Conservation (phyloP, 1,140 invertebrate species). For the Cydia fagiglandana region DNA sequence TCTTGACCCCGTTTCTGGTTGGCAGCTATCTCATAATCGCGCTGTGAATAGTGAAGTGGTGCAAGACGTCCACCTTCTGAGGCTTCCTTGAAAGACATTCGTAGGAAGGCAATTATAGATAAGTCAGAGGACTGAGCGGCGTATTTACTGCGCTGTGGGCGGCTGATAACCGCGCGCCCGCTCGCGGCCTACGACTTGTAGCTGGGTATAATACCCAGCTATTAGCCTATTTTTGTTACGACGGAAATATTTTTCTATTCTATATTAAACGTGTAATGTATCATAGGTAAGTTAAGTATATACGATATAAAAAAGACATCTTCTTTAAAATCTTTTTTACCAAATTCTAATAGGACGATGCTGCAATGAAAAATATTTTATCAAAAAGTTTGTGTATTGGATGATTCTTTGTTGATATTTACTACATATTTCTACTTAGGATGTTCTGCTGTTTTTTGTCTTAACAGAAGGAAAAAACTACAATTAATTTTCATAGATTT, state of each 20-base stretch:
- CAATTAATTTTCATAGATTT: too few species aligned
- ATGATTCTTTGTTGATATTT: too few species aligned
- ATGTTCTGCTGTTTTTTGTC: too few species aligned
- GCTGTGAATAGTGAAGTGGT: conserved; percentile 62
- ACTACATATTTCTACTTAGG: too few species aligned
- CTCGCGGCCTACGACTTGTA: conserved; percentile 26
- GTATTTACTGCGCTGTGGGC: conserved; percentile 69
- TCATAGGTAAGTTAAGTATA: too few species aligned
- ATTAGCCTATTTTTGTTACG: conserved; percentile 22
- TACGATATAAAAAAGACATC: too few species aligned
- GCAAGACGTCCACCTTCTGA: conserved; percentile 66
- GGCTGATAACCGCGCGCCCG: conserved; percentile 51
- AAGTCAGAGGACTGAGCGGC: conserved; percentile 69
- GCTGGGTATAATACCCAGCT: neutral
- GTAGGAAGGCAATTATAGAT: conserved; percentile 76
- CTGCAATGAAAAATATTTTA: too few species aligned
- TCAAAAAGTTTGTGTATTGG: too few species aligned
- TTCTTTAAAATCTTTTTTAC: too few species aligned
- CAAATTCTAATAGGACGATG: too few species aligned
- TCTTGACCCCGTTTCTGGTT: conserved; percentile 65
- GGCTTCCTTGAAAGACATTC: conserved; percentile 75
- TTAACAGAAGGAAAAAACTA: too few species aligned
- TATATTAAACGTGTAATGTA: neutral
- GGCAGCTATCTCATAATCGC: conserved; percentile 58
- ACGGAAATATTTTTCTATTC: neutral